phyloP scores from a whole-genome alignment of 2,888 invertebrate genomes.

The Eristalis arbustorum region DNA sequence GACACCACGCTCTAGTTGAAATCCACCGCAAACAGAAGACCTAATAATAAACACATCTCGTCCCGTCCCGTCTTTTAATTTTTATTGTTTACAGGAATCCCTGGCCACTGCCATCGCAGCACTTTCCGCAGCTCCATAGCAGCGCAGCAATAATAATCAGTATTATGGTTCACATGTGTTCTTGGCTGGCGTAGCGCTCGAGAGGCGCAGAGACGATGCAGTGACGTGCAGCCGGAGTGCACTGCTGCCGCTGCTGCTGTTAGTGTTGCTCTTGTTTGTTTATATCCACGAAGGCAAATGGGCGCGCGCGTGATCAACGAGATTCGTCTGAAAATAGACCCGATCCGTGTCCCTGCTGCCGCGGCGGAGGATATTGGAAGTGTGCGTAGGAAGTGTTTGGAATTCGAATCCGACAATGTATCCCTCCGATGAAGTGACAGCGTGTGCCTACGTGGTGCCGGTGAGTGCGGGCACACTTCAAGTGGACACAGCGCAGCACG shows the following conservation, averaged over 20 bases:
- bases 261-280: not conserved
- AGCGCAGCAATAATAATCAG: slow-evolving; percentile 54
- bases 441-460: not conserved
- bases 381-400: slow-evolving; percentile 58
- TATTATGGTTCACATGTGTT: slow-evolving; percentile 67
- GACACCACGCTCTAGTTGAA: slow-evolving; percentile 41
- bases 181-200: slow-evolving; percentile 33
- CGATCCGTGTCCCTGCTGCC: not conserved
- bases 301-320: not conserved
- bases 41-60: slow-evolving; percentile 67
- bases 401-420: slow-evolving; percentile 54
- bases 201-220: not conserved
- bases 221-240: slow-evolving; percentile 51
- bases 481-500: not conserved
- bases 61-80: slow-evolving; percentile 55
- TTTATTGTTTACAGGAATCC: slow-evolving; percentile 65
- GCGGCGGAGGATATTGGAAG: slow-evolving; percentile 64
- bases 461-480: not conserved
- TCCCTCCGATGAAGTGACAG: slow-evolving; percentile 7
- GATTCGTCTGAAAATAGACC: not conserved
- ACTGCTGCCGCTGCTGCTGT: not conserved
- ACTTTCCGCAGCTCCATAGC: not conserved
- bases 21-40: slow-evolving; percentile 6
- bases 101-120: slow-evolving; percentile 37
- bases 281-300: not conserved